These are phyloP conservation scores for Elachura formosa DNA, from an alignment of 2,113 vertebrate genomes.

Conservation along the genomic window DNA sequence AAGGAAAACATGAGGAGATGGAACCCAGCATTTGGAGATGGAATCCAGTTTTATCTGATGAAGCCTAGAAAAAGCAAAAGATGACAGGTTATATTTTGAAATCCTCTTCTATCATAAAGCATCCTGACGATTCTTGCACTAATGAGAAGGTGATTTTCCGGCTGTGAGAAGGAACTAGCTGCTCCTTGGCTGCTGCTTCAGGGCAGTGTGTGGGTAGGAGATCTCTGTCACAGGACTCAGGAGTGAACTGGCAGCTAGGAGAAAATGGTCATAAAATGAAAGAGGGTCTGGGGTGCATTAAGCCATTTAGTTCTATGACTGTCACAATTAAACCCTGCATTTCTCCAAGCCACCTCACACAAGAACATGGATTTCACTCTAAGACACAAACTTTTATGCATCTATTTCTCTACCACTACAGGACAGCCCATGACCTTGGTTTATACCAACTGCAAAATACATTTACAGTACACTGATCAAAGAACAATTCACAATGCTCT, in stretches of 20 bases:
- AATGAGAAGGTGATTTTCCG: background rate
- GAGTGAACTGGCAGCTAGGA: background rate
- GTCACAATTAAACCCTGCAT: background rate
- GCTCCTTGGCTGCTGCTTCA: background rate
- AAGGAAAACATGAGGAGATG: background rate
- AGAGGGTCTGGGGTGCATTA: background rate
- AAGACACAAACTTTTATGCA: background rate
- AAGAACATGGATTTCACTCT: background rate
- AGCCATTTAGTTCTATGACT: background rate
- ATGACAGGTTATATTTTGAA: background rate
- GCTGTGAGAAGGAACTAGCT: background rate
- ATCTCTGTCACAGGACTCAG: background rate
- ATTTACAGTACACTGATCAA: background rate
- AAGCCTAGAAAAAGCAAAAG: background rate
- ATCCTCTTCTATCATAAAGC: background rate
- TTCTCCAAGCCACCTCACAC: background rate
- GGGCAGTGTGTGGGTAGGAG: background rate
- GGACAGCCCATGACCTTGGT: background rate
- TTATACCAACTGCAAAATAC: background rate
- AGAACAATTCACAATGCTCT: background rate
- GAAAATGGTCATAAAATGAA: background rate
- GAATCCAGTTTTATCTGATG: too few species aligned
- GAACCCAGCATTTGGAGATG: background rate
- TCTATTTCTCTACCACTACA: background rate
- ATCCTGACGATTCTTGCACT: background rate